phyloP scores from a whole-genome alignment of 2,113 vertebrate species.

The Atractosteus spatula region DNA sequence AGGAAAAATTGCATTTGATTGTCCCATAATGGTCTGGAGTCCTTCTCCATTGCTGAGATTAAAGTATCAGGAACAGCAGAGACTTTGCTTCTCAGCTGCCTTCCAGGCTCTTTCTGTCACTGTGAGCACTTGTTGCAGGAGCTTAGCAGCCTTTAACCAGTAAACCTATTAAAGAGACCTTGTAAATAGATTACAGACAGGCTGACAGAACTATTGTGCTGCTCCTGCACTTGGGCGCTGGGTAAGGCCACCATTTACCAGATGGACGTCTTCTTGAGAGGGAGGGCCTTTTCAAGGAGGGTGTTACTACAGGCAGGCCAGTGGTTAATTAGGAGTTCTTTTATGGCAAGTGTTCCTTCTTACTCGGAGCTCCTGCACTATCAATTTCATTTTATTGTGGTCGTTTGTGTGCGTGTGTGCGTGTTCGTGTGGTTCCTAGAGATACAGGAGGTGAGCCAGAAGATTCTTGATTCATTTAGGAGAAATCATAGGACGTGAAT shows the following conservation, averaged over 20 bases:
- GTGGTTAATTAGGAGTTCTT: slow-evolving; percentile 37
- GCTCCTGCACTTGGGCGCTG: not conserved
- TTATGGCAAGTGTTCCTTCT: not conserved
- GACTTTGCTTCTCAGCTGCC: slow-evolving; percentile 21
- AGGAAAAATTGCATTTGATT: slow-evolving; percentile 81
- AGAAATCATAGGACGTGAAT: no score
- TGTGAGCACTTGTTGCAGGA: slow-evolving; percentile 16
- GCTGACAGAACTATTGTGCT: slow-evolving; percentile 4
- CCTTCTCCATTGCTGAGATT: slow-evolving; percentile 55
- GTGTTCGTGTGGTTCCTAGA: not conserved
- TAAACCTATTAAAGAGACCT: slow-evolving; percentile 76
- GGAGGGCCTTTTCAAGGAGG: slow-evolving; percentile 24
- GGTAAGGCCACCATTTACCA: slow-evolving; percentile 15
- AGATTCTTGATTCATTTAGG: no score
- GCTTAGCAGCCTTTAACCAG: slow-evolving; percentile 58
- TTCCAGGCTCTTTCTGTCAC: slow-evolving; percentile 34
- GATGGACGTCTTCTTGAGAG: slow-evolving; percentile 13
- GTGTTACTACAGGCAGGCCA: slow-evolving; percentile 32
- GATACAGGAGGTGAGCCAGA: no score
- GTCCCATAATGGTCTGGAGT: slow-evolving; percentile 76
- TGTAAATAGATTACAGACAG: slow-evolving; percentile 57
- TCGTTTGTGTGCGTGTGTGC: not conserved
- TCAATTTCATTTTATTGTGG: not conserved
- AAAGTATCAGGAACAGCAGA: slow-evolving; percentile 2
- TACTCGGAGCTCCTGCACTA: not conserved